A percentile compares a stretch with the other conserved stretches of the same genome.
Evolutionary conservation across 1,140 invertebrate genomes (phyloP).

Genomic region (Pseudomyrmex concolor): DNA sequence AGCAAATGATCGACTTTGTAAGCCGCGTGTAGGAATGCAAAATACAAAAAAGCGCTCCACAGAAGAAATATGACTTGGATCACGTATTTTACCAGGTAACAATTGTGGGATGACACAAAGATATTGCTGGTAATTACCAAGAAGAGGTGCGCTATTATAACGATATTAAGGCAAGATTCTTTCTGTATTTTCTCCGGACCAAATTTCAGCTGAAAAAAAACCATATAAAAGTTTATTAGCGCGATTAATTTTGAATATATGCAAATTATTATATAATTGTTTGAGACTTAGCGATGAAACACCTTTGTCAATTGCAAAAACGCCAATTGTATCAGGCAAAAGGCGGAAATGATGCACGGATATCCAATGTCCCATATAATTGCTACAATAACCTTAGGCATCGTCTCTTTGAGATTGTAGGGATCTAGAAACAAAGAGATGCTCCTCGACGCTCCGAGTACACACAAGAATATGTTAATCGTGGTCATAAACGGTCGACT

Average conservation of each 20-base stretch:
- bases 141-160: constrained; percentile 87
- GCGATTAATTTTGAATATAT: not conserved
- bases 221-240: not conserved
- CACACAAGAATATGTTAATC: constrained; percentile 87
- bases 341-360: constrained; percentile 87
- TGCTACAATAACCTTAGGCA: constrained; percentile 86
- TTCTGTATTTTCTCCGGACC: constrained; percentile 85
- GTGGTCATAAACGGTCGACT: constrained; percentile 87
- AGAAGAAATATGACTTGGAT: constrained; percentile 86
- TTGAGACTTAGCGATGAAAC: constrained; percentile 19
- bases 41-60: constrained; percentile 87
- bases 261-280: not conserved
- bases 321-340: constrained; percentile 87
- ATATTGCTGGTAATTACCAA: constrained; percentile 86
- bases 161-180: constrained; percentile 86
- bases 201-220: constrained; percentile 84
- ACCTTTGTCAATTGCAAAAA: constrained; percentile 87
- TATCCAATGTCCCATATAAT: constrained; percentile 88
- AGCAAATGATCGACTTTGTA: constrained; percentile 84
- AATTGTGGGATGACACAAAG: constrained; percentile 84
- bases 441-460: constrained; percentile 86
- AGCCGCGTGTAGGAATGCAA: constrained; percentile 86
- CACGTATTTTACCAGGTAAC: constrained; percentile 85
- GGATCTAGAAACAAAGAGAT: constrained; percentile 87
- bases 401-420: constrained; percentile 86